Evolutionary conservation across 2,113 vertebrate genomes (phyloP), one percentile per base, ranked within the genome.

Genomic region (Recurvirostra avosetta): DNA sequence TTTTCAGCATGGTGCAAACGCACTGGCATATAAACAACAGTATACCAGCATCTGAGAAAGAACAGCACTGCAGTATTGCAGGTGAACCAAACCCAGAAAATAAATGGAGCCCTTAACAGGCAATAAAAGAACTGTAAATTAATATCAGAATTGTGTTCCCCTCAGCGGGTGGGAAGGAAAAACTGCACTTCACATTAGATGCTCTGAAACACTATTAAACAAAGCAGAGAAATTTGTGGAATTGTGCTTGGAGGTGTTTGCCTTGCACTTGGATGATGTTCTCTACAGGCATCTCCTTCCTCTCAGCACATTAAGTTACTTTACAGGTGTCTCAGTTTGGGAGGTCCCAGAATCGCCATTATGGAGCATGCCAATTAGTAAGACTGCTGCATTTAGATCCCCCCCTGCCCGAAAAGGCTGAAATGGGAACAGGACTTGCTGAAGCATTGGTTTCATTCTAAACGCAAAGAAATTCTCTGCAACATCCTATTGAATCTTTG

Each of bases 221-320:
- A 41, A 43, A 62, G n/a, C 16, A 21, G 55, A 80, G 11, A 47
- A 9, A 50, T 62, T 15, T 74, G 66, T 32, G 41, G 56, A 78
- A 41, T 2, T 63, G 34, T 47, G 29, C 34, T 56, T 26, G 19
- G 23, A 74, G 20, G 36, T 15, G 10, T 59, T 45, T 55, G 43
- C 52, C 50, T 25, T 19, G 30, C 22, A 56, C 18, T n/a, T 41
- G 30, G 47, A 56, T 38, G 13, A 19, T 4, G 16, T 15, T 70
- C 55, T 73, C 67, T 66, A 65, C 1, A 12, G 67, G 20, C 5
- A 59, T 2, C 21, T 29, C 29, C 43, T 58, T 68, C 49, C 15
- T 65, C 59, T 83, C 41, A 70, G 32, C n/a, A 65, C 10, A 8
- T 0, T 0, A 0, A 81, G 32, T 15, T 63, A 50, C 34, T 40